A percentile compares a stretch with the other conserved stretches of the same genome.
Evolutionary conservation across 2,888 invertebrate species (phyloP).

Genomic region (Xestia ashworthii): DNA sequence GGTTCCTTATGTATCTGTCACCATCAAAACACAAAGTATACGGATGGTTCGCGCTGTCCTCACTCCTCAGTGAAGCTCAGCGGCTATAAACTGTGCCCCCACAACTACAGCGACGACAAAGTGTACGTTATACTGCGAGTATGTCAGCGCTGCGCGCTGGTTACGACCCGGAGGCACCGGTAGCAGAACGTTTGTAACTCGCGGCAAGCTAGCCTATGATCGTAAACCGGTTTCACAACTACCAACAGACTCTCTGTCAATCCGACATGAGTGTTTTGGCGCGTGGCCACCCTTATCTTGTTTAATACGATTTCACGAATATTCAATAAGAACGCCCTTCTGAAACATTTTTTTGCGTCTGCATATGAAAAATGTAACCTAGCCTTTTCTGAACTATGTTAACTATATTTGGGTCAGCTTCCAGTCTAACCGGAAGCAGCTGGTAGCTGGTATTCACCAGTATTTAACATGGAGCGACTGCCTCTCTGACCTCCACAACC

Average conservation of each 20-base stretch:
- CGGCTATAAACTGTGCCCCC: neutral
- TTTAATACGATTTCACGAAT: neutral
- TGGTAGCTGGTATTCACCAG: too few relatives aligned
- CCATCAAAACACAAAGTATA: neutral
- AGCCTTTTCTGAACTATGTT: too few relatives aligned
- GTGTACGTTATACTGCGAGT: neutral
- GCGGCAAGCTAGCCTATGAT: neutral
- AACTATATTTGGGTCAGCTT: too few relatives aligned
- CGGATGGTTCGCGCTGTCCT: neutral
- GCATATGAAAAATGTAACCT: too few relatives aligned
- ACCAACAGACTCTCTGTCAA: neutral
- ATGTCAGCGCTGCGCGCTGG: neutral
- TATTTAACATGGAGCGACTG: too few relatives aligned
- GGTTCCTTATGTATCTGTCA: too few relatives aligned
- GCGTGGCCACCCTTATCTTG: too few relatives aligned
- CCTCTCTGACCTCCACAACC: too few relatives aligned
- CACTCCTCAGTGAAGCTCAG: neutral
- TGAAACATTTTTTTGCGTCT: too few relatives aligned
- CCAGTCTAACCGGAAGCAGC: too few relatives aligned
- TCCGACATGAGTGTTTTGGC: neutral
- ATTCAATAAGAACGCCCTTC: too few relatives aligned
- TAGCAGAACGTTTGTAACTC: neutral
- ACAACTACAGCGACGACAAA: neutral
- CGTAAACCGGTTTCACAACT: neutral
- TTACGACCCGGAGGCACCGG: neutral